Evolutionary conservation across 2,888 invertebrate species (phyloP), one percentile per base, ranked within the genome.

Genomic region (Apoderus coryli): DNA sequence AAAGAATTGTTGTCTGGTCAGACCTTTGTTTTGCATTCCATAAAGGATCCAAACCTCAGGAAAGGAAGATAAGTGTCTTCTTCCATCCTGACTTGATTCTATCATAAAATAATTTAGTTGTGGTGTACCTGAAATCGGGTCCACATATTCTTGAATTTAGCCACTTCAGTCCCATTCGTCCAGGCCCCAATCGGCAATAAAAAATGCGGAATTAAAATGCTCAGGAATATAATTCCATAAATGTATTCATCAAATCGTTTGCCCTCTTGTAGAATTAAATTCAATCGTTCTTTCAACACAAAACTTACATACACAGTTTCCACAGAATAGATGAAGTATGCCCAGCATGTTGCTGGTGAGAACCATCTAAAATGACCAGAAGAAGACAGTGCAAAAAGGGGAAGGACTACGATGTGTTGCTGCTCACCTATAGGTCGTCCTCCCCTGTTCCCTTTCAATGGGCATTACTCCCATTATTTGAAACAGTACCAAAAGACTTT

Each of bases 391-490:
- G 13, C n/a, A 19, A 4, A 4, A 11, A 22, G 14, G 22, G 14
- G 14, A 22, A 4, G 14, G 14, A 29, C 10, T 14, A 7, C 14
- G n/a, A 6, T 3, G 10, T 19, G 7, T 7, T 19, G 19, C 6
- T 6, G 6, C 19, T 36, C 43, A 56, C 57, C 53, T 50, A 35
- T 52, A 58, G 2, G 54, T 52, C 3, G 57, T 58, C 29, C 48
- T 55, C 6, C 71, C 58, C 44, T 59, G 63, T 3, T 69, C 64
- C 24, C 76, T 62, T 62, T 75, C 73, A 23, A 78, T 73, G 1
- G 77, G 77, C 77, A 77, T 77, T 0, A 77, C 63, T 3, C 77
- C 77, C 76, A 75, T 77, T 23, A 77, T 72, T 52, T 78, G 77
- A 45, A 78, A 78, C 3, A 78, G 56, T 1, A 74, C 72, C 38